These are phyloP conservation scores for Stegastes partitus DNA, from an alignment of 2,113 vertebrate genomes.

Conservation along the genomic window DNA sequence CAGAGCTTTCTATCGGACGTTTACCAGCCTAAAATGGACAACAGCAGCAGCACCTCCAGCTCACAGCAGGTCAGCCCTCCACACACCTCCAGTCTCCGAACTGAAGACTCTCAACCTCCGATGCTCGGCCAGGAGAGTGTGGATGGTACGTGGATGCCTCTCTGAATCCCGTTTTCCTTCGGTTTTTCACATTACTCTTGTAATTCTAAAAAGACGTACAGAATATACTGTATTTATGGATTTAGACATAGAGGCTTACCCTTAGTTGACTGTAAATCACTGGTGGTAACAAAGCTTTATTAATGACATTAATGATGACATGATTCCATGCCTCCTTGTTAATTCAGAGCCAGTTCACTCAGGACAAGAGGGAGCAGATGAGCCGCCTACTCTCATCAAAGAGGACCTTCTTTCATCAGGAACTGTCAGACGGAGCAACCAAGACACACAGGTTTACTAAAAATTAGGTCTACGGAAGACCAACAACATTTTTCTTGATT, in stretches of 20 bases:
- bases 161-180: neutral
- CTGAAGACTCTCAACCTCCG: slow-evolving; percentile 95
- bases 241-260: no score
- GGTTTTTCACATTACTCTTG: neutral
- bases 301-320: neutral
- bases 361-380: slow-evolving; percentile 93
- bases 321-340: neutral
- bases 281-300: no score
- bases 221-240: no score
- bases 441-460: slow-evolving; percentile 69
- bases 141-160: slow-evolving; percentile 84
- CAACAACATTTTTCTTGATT: neutral
- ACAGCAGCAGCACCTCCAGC: slow-evolving; percentile 93
- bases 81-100: slow-evolving; percentile 90
- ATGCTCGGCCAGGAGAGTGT: slow-evolving; percentile 95
- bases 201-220: neutral
- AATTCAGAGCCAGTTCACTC: slow-evolving; percentile 89
- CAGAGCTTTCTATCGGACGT: slow-evolving; percentile 96
- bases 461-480: neutral
- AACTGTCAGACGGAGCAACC: slow-evolving; percentile 50
- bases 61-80: slow-evolving; percentile 92
- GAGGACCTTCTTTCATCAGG: slow-evolving; percentile 89
- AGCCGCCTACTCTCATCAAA: slow-evolving; percentile 97
- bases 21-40: slow-evolving; percentile 95
- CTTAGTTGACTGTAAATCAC: no score